phyloP scores from a whole-genome alignment of 53 echinoderm and acorn worm genomes.

The Apostichopus leukothele region DNA sequence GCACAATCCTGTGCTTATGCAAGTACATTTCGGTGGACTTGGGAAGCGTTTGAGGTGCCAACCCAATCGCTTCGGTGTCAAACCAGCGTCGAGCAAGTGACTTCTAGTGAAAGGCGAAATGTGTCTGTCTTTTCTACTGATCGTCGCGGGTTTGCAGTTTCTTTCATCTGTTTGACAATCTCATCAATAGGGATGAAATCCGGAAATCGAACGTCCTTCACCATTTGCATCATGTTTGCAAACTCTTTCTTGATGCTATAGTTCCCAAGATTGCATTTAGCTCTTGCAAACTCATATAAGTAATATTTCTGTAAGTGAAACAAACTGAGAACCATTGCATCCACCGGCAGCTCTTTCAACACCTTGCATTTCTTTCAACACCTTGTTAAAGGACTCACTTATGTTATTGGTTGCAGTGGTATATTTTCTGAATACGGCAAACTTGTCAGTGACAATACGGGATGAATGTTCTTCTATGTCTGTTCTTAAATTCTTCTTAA shows the following conservation, averaged over 20 bases:
- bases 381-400: slow-evolving; percentile 6
- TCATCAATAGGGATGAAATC: background rate
- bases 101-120: too few species aligned
- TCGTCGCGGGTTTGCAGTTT: too few species aligned
- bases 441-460: background rate
- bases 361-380: background rate
- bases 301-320: slow-evolving; percentile 1
- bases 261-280: background rate
- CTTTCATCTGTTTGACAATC: background rate
- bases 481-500: background rate
- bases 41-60: background rate
- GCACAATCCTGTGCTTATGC: background rate
- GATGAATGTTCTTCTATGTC: background rate
- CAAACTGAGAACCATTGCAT: slow-evolving; percentile 4
- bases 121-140: too few species aligned
- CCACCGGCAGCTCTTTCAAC: background rate
- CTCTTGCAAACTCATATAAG: slow-evolving; percentile 1
- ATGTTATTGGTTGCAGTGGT: slow-evolving; percentile 11
- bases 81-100: too few species aligned
- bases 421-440: background rate
- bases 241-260: slow-evolving; percentile 5
- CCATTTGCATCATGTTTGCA: background rate
- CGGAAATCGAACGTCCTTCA: background rate
- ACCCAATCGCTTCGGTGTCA: too few species aligned
- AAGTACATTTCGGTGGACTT: background rate